Evolutionary conservation across 53 echinoderm and acorn worm species (phyloP).

Genomic region (Luidia sarsii): DNA sequence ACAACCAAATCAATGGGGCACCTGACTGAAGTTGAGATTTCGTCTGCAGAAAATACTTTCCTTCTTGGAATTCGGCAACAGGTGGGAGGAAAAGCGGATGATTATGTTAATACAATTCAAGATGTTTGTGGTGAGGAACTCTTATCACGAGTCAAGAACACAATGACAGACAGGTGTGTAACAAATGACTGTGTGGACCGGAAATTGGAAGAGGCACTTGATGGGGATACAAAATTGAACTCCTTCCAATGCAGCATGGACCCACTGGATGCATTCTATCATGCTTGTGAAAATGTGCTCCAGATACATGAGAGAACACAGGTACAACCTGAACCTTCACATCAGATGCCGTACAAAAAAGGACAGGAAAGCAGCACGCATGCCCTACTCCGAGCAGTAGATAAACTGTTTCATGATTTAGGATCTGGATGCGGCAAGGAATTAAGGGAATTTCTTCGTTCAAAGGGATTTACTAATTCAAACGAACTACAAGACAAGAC

Average conservation of each 20-base stretch:
- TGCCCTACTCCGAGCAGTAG: background rate
- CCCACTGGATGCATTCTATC: background rate
- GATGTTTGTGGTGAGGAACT: background rate
- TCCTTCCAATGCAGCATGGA: background rate
- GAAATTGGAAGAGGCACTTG: background rate
- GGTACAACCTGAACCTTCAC: background rate
- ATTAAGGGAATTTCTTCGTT: background rate
- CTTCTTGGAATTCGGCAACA: background rate
- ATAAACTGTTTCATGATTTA: background rate
- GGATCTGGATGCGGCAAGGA: background rate
- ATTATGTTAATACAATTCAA: background rate
- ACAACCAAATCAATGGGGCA: background rate
- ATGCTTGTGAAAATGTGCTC: background rate
- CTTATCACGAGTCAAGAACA: background rate
- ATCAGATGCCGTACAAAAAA: background rate
- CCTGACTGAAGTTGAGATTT: background rate
- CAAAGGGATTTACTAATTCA: background rate
- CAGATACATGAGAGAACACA: background rate
- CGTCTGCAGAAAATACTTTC: background rate
- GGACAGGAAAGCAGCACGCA: slow-evolving; percentile 3
- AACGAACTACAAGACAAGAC: background rate
- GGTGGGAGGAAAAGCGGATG: background rate
- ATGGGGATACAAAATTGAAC: background rate
- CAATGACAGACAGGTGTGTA: slow-evolving; percentile 7
- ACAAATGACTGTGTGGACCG: slow-evolving; percentile 2